Percentiles rank a stretch among this genome's conserved stretches.
These are phyloP conservation scores for Amblyjoppa fuscipennis DNA, from an alignment of 2,888 invertebrate species.

Conservation along the genomic window DNA sequence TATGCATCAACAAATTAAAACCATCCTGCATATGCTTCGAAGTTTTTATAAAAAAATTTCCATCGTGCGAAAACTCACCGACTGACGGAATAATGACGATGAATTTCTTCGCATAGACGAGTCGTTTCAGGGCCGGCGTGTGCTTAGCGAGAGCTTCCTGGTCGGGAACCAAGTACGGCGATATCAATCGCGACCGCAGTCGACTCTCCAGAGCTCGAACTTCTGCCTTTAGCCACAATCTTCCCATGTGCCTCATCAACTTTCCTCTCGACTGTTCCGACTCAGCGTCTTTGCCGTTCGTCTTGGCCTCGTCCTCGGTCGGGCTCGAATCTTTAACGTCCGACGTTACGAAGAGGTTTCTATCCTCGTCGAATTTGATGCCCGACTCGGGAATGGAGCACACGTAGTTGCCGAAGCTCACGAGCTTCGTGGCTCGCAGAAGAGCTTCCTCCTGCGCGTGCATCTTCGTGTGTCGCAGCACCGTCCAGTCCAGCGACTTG, in stretches of 20 bases:
- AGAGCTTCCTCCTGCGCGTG: constrained; percentile 90
- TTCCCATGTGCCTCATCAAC: constrained; percentile 94
- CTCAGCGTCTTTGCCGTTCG: constrained; percentile 72
- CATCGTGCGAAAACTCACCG: constrained; percentile 87
- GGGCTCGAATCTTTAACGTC: constrained; percentile 45
- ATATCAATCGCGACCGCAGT: constrained; percentile 88
- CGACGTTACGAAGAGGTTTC: constrained; percentile 39
- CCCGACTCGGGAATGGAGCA: constrained; percentile 89
- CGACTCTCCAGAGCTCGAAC: constrained; percentile 94
- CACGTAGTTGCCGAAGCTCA: constrained; percentile 92
- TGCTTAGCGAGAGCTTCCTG: constrained; percentile 92
- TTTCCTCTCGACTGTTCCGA: constrained; percentile 85
- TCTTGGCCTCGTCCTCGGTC: constrained; percentile 51
- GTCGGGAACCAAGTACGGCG: constrained; percentile 96
- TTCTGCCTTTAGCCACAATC: constrained; percentile 95
- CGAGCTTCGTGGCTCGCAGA: constrained; percentile 91
- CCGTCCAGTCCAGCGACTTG: constrained; percentile 90
- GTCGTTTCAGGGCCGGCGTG: constrained; percentile 92
- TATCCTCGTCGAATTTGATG: constrained; percentile 87
- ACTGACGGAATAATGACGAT: constrained; percentile 95
- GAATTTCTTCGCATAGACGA: constrained; percentile 93
- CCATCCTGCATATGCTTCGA: not conserved
- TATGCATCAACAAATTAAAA: constrained; percentile 41
- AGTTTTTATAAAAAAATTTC: not conserved
- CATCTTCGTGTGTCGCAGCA: constrained; percentile 86